Conservation (phyloP, 2,113 vertebrate genomes). For the Myrmecophaga tridactyla region DNA sequence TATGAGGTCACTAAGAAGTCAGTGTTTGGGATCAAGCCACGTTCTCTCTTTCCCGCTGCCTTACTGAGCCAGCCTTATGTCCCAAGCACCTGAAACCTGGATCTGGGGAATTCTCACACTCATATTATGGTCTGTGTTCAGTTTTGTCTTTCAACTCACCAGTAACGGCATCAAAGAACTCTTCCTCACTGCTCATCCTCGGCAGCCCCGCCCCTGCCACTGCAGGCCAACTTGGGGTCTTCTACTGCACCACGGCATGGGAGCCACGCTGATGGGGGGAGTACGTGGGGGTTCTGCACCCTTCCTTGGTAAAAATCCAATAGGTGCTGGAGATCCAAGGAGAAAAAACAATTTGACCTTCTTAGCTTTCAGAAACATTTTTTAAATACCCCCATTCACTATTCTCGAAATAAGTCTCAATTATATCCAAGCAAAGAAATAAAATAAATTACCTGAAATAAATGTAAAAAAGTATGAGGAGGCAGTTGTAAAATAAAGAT, state of each 20-base stretch:
- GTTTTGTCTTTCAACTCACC: constrained; percentile 81
- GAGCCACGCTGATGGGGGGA: neutral
- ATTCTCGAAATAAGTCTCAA: neutral
- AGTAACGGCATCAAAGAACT: constrained; percentile 97
- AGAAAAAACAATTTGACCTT: neutral
- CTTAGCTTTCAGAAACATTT: constrained; percentile 52
- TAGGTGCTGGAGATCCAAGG: constrained; percentile 62
- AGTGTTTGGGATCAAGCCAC: accelerated
- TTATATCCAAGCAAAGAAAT: neutral
- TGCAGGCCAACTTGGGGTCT: neutral
- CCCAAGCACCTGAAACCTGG: accelerated
- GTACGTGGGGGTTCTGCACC: neutral
- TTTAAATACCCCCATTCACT: constrained; percentile 20
- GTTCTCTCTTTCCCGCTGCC: accelerated
- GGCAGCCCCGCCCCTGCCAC: constrained; percentile 42
- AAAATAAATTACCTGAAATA: neutral
- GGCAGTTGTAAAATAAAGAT: neutral
- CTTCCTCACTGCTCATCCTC: constrained; percentile 96
- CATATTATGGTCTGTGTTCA: accelerated
- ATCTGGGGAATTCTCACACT: accelerated
- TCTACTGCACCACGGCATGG: constrained; percentile 71
- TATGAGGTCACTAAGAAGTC: no score
- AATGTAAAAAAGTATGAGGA: neutral
- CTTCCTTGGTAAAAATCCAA: constrained; percentile 47
- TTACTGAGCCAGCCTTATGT: neutral